phyloP scores from a whole-genome alignment of 2,888 invertebrate species.

The Athetis lepigone region DNA sequence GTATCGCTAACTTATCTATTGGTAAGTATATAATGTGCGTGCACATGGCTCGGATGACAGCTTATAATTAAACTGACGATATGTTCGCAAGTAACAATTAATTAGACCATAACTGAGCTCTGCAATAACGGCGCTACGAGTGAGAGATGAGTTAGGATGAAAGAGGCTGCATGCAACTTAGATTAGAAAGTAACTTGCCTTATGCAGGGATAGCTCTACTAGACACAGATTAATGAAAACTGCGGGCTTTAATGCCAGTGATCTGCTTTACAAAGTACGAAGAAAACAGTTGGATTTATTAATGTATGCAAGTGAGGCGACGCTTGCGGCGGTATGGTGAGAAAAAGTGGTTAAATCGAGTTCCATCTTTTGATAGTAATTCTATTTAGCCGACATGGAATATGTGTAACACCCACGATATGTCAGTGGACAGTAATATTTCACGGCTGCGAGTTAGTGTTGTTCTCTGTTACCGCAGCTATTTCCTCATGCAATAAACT shows the following conservation, averaged over 20 bases:
- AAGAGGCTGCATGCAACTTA: conserved; percentile 71
- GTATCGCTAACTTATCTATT: conserved; percentile 35
- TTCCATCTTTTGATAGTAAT: conserved; percentile 45
- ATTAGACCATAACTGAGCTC: conserved; percentile 78
- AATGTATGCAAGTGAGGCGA: conserved; percentile 6
- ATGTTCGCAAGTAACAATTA: conserved; percentile 79
- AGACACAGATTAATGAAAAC: conserved; percentile 61
- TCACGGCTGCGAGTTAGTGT: conserved; percentile 44
- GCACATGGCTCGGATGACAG: conserved; percentile 66
- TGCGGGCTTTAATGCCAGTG: conserved; percentile 33
- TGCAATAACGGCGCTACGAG: conserved; percentile 75
- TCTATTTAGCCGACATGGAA: conserved; percentile 47
- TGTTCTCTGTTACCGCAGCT: conserved; percentile 61
- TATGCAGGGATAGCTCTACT: conserved; percentile 36
- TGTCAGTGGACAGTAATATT: conserved; percentile 57
- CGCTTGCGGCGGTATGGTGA: background rate
- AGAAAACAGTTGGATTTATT: conserved; percentile 17
- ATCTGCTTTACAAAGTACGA: conserved; percentile 30
- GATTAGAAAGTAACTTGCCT: conserved; percentile 73
- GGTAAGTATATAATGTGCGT: conserved; percentile 49
- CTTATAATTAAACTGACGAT: conserved; percentile 82
- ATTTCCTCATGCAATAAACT: conserved; percentile 67
- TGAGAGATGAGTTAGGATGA: conserved; percentile 74
- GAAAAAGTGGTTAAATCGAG: conserved; percentile 31
- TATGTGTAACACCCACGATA: conserved; percentile 63